A percentile compares a stretch with the other conserved stretches of the same genome.
These are phyloP conservation scores for Agrochola lota DNA, from an alignment of 2,888 invertebrate species.

Conservation along the genomic window DNA sequence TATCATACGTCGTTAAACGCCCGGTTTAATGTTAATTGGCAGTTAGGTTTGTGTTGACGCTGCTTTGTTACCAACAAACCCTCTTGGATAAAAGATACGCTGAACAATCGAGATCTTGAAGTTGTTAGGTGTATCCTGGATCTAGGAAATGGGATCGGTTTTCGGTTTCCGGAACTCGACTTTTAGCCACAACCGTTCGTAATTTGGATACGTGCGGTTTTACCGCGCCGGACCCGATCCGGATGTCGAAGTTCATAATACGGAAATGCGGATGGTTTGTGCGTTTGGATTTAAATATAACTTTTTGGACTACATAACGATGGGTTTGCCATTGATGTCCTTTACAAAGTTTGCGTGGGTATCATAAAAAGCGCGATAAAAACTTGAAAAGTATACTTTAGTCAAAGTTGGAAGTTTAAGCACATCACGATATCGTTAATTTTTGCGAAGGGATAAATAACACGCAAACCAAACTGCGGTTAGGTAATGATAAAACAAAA, in stretches of 20 bases:
- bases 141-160: constrained; percentile 8
- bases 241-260: constrained; percentile 31
- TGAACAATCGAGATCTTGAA: constrained; percentile 5
- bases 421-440: constrained; percentile 25
- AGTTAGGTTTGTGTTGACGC: constrained; percentile 46
- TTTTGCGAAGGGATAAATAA: constrained; percentile 27
- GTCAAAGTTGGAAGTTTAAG: constrained; percentile 24
- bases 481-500: not conserved
- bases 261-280: constrained; percentile 11
- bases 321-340: constrained; percentile 1
- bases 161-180: constrained; percentile 1
- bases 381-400: constrained; percentile 34
- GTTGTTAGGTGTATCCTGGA: not conserved
- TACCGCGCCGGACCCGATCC: constrained; percentile 6
- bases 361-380: constrained; percentile 34
- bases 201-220: constrained; percentile 33
- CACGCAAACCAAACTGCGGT: constrained; percentile 25
- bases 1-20: constrained; percentile 56
- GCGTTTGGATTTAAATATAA: constrained; percentile 15
- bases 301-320: constrained; percentile 19
- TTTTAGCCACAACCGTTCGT: constrained; percentile 9
- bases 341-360: constrained; percentile 28
- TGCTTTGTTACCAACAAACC: constrained; percentile 12
- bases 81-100: not conserved
- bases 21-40: constrained; percentile 45